A percentile compares a stretch with the other conserved stretches of the same genome.
Conservation (phyloP, 2,888 invertebrate genomes). For the Lasius fuliginosus region DNA sequence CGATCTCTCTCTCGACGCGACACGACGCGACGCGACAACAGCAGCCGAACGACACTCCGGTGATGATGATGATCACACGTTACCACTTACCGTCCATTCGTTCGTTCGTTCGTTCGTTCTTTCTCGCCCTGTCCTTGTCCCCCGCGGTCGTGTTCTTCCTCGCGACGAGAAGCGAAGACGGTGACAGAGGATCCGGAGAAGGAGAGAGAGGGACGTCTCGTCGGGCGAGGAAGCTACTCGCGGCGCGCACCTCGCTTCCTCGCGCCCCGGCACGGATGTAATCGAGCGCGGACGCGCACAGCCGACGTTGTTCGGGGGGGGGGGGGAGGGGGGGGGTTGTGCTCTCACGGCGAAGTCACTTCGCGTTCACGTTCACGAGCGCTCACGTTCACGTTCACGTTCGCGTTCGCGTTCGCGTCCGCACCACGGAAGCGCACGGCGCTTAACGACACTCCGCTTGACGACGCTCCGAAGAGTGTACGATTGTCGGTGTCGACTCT, state of each 20-base stretch:
- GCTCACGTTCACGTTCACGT: conserved; percentile 20
- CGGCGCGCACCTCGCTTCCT: conserved; percentile 35
- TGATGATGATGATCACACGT: conserved; percentile 1
- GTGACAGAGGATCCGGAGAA: background rate
- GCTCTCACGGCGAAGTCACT: conserved; percentile 3
- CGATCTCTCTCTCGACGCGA: background rate
- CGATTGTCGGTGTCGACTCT: conserved; percentile 15
- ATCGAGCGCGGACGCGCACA: conserved; percentile 29
- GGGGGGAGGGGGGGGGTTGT: too few relatives aligned
- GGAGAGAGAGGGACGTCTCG: conserved; percentile 19
- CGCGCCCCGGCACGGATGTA: conserved; percentile 19
- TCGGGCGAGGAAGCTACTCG: conserved; percentile 18
- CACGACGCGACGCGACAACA: background rate
- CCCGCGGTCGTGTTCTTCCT: background rate
- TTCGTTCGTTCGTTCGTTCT: background rate
- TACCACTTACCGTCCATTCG: background rate
- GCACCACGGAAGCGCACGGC: conserved; percentile 35
- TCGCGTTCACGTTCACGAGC: conserved; percentile 8
- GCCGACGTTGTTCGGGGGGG: conserved; percentile 7
- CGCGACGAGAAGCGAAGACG: conserved; percentile 29
- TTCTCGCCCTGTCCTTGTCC: conserved; percentile 2
- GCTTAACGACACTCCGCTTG: background rate
- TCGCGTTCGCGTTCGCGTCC: conserved; percentile 22
- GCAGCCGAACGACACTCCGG: background rate
- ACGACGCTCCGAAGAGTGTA: conserved; percentile 2